Evolutionary conservation across 1,140 invertebrate genomes (phyloP), one percentile per base, ranked within the genome.

Genomic region (Dendroctonus ponderosae): DNA sequence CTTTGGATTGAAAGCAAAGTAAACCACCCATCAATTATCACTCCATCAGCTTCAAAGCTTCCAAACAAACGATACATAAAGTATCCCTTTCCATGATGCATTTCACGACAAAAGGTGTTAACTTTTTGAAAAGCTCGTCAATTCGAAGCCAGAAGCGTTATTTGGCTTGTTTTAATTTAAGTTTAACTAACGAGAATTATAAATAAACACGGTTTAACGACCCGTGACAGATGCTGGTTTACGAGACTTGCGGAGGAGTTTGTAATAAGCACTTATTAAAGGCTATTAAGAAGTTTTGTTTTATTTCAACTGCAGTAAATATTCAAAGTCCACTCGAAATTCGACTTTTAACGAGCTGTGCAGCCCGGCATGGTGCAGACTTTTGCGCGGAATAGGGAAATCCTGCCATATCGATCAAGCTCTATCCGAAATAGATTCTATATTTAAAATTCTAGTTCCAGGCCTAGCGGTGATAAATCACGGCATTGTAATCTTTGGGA

Each of bases 121-220:
- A 26, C 26, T 26, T 26, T 26, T 26, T 26, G 26, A 26, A 26
- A 26, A 26, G 26, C 26, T 26, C 26, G 26, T 26, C 3, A 26
- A 26, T 26, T 26, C 26, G 26, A 26, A 2, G 26, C 26, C 26
- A 26, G 26, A 26, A 26, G 43, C 38, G 11, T 56, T 56, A 40
- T 37, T 56, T 56, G 53, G 40, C 53, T 56, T 56, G 40, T 39
- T 41, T 56, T 56, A 38, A 39, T 39, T 15, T 11, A 14, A 7
- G 15, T 39, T 56, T 56, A 56, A 37, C 7, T 14, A 6, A 7
- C 8, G 7, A 14, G 53, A 56, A 41, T 56, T 56, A 56, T 56
- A 56, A 56, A 56, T 56, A 56, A 56, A 56, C 53, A 11, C 12
- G 38, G 53, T 56, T 56, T 56, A 56, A 56, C 53, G 53, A 56